These are phyloP conservation scores for Haemorhous mexicanus DNA, from an alignment of 2,113 vertebrate genomes.

Conservation along the genomic window DNA sequence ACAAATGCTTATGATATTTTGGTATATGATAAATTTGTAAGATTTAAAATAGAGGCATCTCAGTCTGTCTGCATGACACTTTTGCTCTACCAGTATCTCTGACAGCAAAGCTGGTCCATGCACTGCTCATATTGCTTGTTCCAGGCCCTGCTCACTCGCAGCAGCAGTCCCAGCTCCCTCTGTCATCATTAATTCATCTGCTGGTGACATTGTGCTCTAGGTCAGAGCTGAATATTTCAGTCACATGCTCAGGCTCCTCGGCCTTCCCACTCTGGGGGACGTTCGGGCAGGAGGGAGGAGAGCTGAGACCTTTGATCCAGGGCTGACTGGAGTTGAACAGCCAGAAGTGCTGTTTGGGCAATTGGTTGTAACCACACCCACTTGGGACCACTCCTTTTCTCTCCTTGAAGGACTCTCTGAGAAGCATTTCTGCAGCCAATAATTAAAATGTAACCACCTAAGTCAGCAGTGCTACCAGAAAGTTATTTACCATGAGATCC, in stretches of 20 bases:
- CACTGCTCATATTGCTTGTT: background rate
- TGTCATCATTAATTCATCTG: background rate
- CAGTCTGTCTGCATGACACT: background rate
- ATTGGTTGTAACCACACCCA: background rate
- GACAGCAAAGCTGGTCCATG: background rate
- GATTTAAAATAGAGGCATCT: background rate
- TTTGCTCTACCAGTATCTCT: background rate
- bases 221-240: fast-evolving
- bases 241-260: background rate
- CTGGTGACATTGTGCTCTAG: background rate
- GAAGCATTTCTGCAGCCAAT: background rate
- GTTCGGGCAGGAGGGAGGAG: background rate
- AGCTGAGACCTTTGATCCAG: background rate
- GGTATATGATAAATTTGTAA: background rate
- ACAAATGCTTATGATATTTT: background rate
- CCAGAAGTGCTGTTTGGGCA: background rate
- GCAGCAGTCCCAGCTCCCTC: background rate
- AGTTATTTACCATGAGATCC: background rate
- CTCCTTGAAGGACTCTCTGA: background rate
- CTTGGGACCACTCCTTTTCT: background rate
- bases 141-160: background rate
- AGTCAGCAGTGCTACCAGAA: background rate
- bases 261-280: background rate
- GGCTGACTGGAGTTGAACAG: background rate
- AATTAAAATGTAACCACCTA: background rate